Conservation (phyloP, 2,888 invertebrate species). For the Drosophila picticornis region DNA sequence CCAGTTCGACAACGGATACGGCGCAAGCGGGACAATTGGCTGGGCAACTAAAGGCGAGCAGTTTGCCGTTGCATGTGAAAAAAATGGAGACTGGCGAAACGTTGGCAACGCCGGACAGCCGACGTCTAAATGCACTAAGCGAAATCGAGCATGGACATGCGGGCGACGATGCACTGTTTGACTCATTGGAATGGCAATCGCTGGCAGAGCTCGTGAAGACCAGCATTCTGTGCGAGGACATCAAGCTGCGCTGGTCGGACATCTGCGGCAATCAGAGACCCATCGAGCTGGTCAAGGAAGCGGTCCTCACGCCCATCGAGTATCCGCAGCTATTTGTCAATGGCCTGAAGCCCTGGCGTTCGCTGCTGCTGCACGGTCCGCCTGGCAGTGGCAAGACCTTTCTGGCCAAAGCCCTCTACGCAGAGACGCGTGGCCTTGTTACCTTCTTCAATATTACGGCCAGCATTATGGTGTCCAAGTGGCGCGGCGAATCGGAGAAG, state of each 20-base stretch:
- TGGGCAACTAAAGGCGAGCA: conserved; percentile 43
- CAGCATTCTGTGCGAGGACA: conserved; percentile 85
- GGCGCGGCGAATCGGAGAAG: conserved; percentile 98
- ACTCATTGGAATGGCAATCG: conserved; percentile 80
- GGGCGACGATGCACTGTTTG: conserved; percentile 68
- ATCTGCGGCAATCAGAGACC: conserved; percentile 91
- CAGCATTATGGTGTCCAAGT: conserved; percentile 96
- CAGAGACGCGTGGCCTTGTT: conserved; percentile 89
- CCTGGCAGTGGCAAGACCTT: conserved; percentile 93
- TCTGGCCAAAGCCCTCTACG: conserved; percentile 94
- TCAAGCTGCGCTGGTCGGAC: conserved; percentile 92
- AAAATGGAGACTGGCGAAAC: conserved; percentile 64
- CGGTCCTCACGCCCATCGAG: conserved; percentile 92
- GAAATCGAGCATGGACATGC: conserved; percentile 77
- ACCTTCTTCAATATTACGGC: conserved; percentile 97
- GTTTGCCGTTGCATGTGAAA: conserved; percentile 70
- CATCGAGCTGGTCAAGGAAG: conserved; percentile 93
- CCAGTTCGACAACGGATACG: neutral
- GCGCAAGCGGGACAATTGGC: conserved; percentile 9
- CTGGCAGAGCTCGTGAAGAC: conserved; percentile 85
- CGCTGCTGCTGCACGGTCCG: conserved; percentile 88
- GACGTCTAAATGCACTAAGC: conserved; percentile 44
- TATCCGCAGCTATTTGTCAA: conserved; percentile 90
- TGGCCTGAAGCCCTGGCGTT: conserved; percentile 93
- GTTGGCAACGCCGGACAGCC: neutral